phyloP scores from a whole-genome alignment of 1,140 invertebrate species.

The Pogonomyrmex californicus region DNA sequence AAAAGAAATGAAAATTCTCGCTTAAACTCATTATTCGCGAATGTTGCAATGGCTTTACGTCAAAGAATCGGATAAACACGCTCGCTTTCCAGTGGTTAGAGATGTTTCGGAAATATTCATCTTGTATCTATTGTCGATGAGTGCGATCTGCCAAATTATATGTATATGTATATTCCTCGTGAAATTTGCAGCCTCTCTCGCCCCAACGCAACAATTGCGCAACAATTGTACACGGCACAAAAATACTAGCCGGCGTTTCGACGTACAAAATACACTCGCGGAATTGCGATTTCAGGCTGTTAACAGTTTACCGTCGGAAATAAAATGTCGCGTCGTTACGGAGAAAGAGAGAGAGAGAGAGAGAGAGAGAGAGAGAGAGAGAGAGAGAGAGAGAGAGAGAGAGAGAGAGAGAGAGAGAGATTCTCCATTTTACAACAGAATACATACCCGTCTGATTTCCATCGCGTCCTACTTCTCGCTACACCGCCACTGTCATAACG shows the following conservation, averaged over 20 bases:
- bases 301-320: slow-evolving; percentile 2
- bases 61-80: neutral
- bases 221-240: slow-evolving; percentile 52
- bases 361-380: no score
- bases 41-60: neutral
- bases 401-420: no score
- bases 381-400: no score
- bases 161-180: slow-evolving; percentile 28
- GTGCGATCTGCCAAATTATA: slow-evolving; percentile 65
- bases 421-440: neutral
- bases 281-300: slow-evolving; percentile 6
- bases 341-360: no score
- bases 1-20: neutral
- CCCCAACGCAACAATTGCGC: slow-evolving; percentile 59
- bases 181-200: slow-evolving; percentile 42
- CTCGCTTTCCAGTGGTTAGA: slow-evolving; percentile 32
- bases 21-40: neutral
- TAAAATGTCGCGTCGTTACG: slow-evolving; percentile 8
- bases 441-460: neutral
- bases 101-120: slow-evolving; percentile 24
- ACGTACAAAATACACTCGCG: neutral
- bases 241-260: slow-evolving; percentile 42
- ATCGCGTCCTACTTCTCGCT: slow-evolving; percentile 2
- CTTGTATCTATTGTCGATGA: slow-evolving; percentile 43
- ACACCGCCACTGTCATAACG: neutral